phyloP scores from a whole-genome alignment of 2,888 invertebrate genomes.

The Drosophila fungiperda region DNA sequence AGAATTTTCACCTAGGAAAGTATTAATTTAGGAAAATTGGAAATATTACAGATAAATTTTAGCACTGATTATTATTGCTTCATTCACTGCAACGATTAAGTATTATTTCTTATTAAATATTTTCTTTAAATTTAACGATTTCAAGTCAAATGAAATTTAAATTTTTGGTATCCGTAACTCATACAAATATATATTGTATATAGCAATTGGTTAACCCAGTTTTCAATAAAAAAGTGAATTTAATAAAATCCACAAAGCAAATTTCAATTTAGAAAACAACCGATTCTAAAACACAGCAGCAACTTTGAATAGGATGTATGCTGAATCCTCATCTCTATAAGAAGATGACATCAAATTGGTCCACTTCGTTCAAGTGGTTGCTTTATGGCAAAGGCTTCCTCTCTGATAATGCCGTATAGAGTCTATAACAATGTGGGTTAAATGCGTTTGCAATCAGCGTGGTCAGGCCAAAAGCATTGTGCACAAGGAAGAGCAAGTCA shows the following conservation, averaged over 20 bases:
- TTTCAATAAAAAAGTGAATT: neutral
- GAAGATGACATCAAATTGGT: neutral
- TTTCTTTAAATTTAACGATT: too few species aligned
- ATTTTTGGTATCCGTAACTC: neutral
- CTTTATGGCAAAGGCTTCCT: neutral
- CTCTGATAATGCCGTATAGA: neutral
- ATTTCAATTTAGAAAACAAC: neutral
- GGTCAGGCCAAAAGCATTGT: constrained; percentile 2
- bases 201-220: neutral
- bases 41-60: neutral
- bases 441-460: constrained; percentile 42
- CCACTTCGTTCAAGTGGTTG: neutral
- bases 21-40: neutral
- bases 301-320: too few species aligned
- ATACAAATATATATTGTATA: neutral
- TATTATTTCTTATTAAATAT: neutral
- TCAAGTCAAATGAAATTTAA: too few species aligned
- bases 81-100: neutral
- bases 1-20: neutral
- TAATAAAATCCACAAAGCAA: neutral
- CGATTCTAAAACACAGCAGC: neutral
- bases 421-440: constrained; percentile 43
- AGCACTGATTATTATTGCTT: neutral
- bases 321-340: too few species aligned
- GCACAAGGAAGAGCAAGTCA: constrained; percentile 14